Evolutionary conservation across 2,888 invertebrate species (phyloP), one percentile per base, ranked within the genome.

Genomic region (Lasioglossum pauxillum): DNA sequence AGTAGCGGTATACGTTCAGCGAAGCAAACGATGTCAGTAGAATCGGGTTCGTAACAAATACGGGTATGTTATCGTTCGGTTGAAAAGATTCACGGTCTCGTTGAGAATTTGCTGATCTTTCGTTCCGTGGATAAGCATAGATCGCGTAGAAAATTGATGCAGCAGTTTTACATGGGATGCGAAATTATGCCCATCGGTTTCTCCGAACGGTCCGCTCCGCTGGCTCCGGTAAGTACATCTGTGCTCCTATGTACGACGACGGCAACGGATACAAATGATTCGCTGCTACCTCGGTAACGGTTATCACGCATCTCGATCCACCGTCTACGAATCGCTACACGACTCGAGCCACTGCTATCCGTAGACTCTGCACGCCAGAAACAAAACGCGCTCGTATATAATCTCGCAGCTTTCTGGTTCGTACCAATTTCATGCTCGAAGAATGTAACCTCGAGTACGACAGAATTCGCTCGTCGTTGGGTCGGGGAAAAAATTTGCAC

Each of bases 181-280:
- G 27, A 76, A 85, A 85, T 85, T 79, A 73, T 84, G 67, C 67
- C 72, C 44, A 49, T 76, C 72, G 60, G 78, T 78, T 84, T 78
- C 74, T 35, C 27, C 23, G 23, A 19, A 31, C 74, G 53, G 74
- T 67, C 41, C n/a, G 53, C 53, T 38, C 49, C 72, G 44, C 83
- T 64, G 60, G 41, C 53, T 72, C 41, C 75, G 49, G 38, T 12
- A 64, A 74, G 69, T 74, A 67, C 60, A 75, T 71, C 35, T 38
- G 64, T 44, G 53, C 75, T 35, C n/a, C 64, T 23, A 31, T 27
- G 35, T 14, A 41, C 57, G 53, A 82, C 69, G 35, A 67, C 23
- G 19, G 27, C 27, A 69, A 76, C 49, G 41, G 46, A 72, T 72
- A 75, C 31, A 44, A 76, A 44, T 35, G 49, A 41, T 38, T 72